Base-by-base conservation (phyloP, 2,888 invertebrate genomes). In the Melanostoma scalare region DNA sequence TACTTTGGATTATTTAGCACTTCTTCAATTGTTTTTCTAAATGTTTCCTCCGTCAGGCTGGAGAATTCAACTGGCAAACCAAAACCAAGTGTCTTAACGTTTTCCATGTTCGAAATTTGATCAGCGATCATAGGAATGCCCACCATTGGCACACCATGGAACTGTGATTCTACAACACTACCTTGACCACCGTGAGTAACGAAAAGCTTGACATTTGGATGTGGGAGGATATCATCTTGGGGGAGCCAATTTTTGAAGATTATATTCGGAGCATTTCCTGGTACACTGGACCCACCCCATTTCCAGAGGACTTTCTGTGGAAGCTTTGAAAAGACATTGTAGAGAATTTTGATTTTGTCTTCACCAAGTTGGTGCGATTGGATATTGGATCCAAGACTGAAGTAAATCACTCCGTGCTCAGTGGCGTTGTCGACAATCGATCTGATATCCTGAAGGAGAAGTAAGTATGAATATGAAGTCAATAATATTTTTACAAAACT, bases 381-480 rank as follows among this genome's bases (percentile, higher is more conserved):
- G 31, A 58, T 42, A n/a, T 58, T 58, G 3, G 58, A 42, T 42
- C 58, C 91, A 65, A 92, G n/a, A 58, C 58, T 58, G n/a, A 58
- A 58, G 6, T 31, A 58, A 42, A 58, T 58, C 2, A 58, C 58
- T 42, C 58, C 58, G 6, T 58, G 58, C 6, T 58, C n/a, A 0
- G 55, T 20, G 6, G 58, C 40, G 3, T 42, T 58, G 3, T 58
- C 42, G 6, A 58, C 20, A 31, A 58, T 42, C 31, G 42, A 42
- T 58, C 40, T 30, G 4, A 58, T 6, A 30, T 42, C 58, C 58
- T 58, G 0, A 42, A 31, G 6, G 9, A 58, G n/a, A 31, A n/a
- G 4, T 5, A 33, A 33, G 4, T 31, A 3, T 42, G 9, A 6
- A 4, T 42, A 8, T 3, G 42, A 42, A 42, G 5, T 42, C 42